phyloP scores from a whole-genome alignment of 2,797 vertebrate species.

The Bryconaethiops microstoma region DNA sequence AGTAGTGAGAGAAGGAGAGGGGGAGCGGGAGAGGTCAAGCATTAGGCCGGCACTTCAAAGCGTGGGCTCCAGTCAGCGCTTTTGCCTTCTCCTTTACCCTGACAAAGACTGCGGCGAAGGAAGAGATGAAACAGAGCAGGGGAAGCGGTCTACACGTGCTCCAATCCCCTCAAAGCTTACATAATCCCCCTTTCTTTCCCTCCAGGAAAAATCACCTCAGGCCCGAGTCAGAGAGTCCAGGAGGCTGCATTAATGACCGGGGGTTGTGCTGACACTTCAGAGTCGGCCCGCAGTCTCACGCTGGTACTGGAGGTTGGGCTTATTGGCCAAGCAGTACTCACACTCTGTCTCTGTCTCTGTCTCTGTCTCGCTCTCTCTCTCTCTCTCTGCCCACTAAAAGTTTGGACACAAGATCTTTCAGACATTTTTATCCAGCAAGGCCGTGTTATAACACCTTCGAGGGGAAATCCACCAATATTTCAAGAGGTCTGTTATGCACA shows the following conservation, averaged over 20 bases:
- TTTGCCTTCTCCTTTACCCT: slow-evolving; percentile 57
- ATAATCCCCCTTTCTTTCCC: slow-evolving; percentile 79
- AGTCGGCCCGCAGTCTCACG: slow-evolving; percentile 59
- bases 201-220: slow-evolving; percentile 65
- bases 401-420: neutral
- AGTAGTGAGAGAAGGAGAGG: neutral
- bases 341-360: slow-evolving; percentile 22
- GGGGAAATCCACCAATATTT: too few species aligned
- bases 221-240: slow-evolving; percentile 69
- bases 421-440: neutral
- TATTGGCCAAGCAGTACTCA: slow-evolving; percentile 56
- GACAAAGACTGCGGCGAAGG: slow-evolving; percentile 75
- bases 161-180: slow-evolving; percentile 77
- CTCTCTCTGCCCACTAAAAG: slow-evolving; percentile 33
- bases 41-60: slow-evolving; percentile 60
- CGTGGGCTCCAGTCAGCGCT: slow-evolving; percentile 57
- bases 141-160: slow-evolving; percentile 72
- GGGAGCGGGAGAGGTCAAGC: slow-evolving; percentile 36
- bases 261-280: slow-evolving; percentile 68
- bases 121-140: slow-evolving; percentile 74
- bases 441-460: too few species aligned
- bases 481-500: too few species aligned
- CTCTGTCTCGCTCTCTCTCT: slow-evolving; percentile 47
- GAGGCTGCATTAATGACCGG: slow-evolving; percentile 67
- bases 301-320: slow-evolving; percentile 48